These are phyloP conservation scores for Hydropsyche tenuis DNA, from an alignment of 1,140 invertebrate genomes.

Conservation along the genomic window DNA sequence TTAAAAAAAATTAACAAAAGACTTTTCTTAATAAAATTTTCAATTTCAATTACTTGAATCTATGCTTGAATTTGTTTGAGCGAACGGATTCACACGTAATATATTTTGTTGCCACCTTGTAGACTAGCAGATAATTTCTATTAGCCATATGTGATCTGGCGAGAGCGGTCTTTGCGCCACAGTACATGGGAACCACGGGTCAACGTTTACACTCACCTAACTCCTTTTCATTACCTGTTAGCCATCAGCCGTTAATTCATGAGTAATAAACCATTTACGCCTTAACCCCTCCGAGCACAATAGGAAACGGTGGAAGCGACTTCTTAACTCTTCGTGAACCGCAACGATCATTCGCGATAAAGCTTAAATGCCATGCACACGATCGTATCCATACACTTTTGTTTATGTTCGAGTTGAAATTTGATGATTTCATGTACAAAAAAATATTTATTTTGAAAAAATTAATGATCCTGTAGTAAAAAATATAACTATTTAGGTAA, in stretches of 20 bases:
- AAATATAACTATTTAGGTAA: too few relatives aligned
- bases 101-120: slow-evolving; percentile 1
- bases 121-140: background rate
- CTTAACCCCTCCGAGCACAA: slow-evolving; percentile 37
- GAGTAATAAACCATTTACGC: slow-evolving; percentile 32
- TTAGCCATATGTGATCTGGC: slow-evolving; percentile 22
- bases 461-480: too few relatives aligned
- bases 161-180: slow-evolving; percentile 10
- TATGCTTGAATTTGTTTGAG: too few relatives aligned
- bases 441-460: too few relatives aligned
- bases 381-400: too few relatives aligned
- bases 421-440: too few relatives aligned
- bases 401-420: too few relatives aligned
- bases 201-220: slow-evolving; percentile 32
- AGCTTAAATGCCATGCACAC: slow-evolving; percentile 15
- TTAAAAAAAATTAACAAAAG: too few relatives aligned
- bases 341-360: slow-evolving; percentile 30
- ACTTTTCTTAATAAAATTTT: too few relatives aligned
- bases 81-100: too few relatives aligned
- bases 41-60: too few relatives aligned
- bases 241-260: slow-evolving; percentile 39
- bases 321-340: slow-evolving; percentile 31
- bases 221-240: slow-evolving; percentile 40
- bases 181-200: slow-evolving; percentile 22
- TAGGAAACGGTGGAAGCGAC: slow-evolving; percentile 33